Conservation (phyloP, 2,797 vertebrate genomes). For the Enteromius anoplus region DNA sequence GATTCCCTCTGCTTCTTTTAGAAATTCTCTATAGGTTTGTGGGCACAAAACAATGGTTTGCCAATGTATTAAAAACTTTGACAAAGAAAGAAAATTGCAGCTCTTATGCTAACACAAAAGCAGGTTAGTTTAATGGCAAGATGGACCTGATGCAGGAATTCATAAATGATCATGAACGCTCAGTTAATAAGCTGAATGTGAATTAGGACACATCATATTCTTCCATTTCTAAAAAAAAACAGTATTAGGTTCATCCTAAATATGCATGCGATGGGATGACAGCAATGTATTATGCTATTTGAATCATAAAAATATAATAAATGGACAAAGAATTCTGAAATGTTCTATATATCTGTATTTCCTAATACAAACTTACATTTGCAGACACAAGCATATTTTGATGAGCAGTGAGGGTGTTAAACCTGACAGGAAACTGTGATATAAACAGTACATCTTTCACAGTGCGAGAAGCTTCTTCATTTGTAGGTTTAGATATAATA, state of each 20-base stretch:
- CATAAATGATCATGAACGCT: neutral
- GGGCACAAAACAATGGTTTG: neutral
- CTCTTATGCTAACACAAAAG: neutral
- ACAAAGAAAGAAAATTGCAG: neutral
- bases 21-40: neutral
- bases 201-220: neutral
- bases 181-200: no score
- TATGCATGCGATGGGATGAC: neutral
- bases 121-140: neutral
- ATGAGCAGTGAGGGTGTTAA: neutral
- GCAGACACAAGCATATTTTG: slow-evolving; percentile 24
- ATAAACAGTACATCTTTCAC: slow-evolving; percentile 26
- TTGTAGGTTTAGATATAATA: slow-evolving; percentile 24
- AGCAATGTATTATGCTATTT: neutral
- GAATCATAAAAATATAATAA: neutral
- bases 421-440: slow-evolving; percentile 25
- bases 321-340: neutral
- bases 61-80: neutral
- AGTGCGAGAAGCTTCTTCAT: slow-evolving; percentile 4
- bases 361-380: neutral
- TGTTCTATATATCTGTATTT: neutral
- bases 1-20: neutral
- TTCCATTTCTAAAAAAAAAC: neutral
- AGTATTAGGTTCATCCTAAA: neutral
- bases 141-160: neutral